Conservation (phyloP, 2,888 invertebrate genomes). For the Nephrocerus scutellatus region DNA sequence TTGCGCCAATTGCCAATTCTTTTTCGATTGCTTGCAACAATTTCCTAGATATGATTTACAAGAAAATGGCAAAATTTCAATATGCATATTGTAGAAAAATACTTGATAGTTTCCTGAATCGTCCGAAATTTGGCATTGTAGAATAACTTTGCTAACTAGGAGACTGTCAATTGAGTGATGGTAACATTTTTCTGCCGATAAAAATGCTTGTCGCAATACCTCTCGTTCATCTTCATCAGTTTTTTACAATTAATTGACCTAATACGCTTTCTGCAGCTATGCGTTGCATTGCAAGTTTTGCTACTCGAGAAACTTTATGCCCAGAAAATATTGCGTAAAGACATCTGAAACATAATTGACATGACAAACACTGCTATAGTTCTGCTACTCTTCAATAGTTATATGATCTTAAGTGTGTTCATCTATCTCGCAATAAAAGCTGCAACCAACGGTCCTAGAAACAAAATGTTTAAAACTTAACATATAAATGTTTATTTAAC, state of each 20-base stretch:
- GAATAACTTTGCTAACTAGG: conserved; percentile 69
- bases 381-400: no score
- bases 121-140: conserved; percentile 72
- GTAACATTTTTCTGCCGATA: conserved; percentile 77
- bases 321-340: conserved; percentile 89
- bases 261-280: conserved; percentile 82
- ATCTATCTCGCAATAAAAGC: conserved; percentile 74
- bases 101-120: conserved; percentile 59
- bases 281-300: conserved; percentile 68
- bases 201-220: conserved; percentile 73
- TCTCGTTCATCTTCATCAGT: conserved; percentile 72
- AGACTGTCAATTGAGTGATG: conserved; percentile 76
- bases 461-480: no score
- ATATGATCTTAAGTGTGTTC: no score
- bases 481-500: no score
- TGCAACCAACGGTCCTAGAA: no score
- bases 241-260: conserved; percentile 63
- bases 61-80: no score
- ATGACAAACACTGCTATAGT: no score
- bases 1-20: conserved; percentile 74
- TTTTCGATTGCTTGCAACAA: conserved; percentile 68
- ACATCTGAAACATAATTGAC: no score
- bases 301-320: conserved; percentile 67
- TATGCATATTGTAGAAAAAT: conserved; percentile 56
- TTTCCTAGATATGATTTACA: no score